Evolutionary conservation across 2,888 invertebrate genomes (phyloP), one percentile per base, ranked within the genome.

Genomic region (Calliphora vomitoria): DNA sequence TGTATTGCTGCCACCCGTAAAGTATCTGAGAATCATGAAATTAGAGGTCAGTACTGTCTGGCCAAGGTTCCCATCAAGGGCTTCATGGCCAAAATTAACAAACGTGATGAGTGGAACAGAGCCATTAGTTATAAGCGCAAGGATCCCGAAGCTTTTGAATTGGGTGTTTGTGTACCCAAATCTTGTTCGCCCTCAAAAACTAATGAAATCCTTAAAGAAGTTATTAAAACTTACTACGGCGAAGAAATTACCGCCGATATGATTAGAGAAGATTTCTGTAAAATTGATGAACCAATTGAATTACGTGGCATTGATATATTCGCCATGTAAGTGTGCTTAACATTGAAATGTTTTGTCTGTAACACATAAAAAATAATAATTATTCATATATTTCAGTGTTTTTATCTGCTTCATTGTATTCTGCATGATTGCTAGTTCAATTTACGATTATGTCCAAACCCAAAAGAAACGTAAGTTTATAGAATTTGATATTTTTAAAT

Each of bases 41-140:
- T 94, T 8, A 90, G 90, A 15, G 94, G 94, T 53, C 93, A 94
- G 89, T 94, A 94, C 81, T 94, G 94, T 81, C 87, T 94, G 74
- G 89, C 93, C 4, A 90, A 85, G 1, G 82, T 93, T 18, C 93
- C 93, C 11, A 90, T 93, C 10, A 91, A 91, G 13, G 55, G 89
- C 13, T 91, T 90, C 74, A 90, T 90, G 38, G 69, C 41, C 0
- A 81, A 89, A 47, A 91, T 93, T 1, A 90, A 90, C 60, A 90
- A 89, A 4, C 90, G 91, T 0, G 66, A 89, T 55, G 72, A 85
- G 20, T 74, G 35, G 74, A 82, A 75, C 64, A 79, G 85, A 58
- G 58, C 75, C 0, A 92, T 92, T 20, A 91, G 90, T 50, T 93
- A 93, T 68, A 91, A 92, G 66, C 89, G 91, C 25, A 88, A 84